Conservation (phyloP, 2,113 vertebrate species). For the Acrocephalus kingi region DNA sequence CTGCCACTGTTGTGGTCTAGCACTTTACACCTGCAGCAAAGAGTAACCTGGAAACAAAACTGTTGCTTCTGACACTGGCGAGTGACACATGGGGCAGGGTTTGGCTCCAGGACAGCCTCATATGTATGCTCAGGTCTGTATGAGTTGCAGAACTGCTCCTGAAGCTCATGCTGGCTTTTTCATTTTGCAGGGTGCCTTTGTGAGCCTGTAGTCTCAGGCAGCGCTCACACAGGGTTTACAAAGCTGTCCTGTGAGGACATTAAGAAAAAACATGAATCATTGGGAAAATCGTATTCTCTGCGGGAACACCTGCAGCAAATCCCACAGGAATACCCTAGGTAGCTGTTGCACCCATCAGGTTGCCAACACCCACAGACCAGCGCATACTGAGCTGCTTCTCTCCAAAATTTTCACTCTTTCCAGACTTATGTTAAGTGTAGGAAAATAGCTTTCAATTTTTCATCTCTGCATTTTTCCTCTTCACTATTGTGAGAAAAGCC, state of each 20-base stretch:
- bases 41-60: neutral
- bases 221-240: neutral
- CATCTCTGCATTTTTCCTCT: neutral
- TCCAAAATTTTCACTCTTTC: neutral
- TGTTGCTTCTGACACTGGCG: neutral
- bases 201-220: neutral
- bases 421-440: accelerated
- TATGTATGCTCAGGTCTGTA: neutral
- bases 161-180: neutral
- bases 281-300: neutral
- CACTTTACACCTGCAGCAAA: neutral
- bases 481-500: neutral
- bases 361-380: accelerated
- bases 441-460: neutral
- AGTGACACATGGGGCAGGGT: neutral
- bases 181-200: neutral
- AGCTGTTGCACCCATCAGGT: neutral
- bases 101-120: neutral
- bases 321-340: no score
- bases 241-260: neutral
- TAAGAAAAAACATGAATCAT: neutral
- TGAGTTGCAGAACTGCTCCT: accelerated
- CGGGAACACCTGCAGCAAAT: neutral
- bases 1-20: neutral
- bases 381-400: neutral